Conservation (phyloP, 2,797 vertebrate genomes). For the Xerus rutilus region DNA sequence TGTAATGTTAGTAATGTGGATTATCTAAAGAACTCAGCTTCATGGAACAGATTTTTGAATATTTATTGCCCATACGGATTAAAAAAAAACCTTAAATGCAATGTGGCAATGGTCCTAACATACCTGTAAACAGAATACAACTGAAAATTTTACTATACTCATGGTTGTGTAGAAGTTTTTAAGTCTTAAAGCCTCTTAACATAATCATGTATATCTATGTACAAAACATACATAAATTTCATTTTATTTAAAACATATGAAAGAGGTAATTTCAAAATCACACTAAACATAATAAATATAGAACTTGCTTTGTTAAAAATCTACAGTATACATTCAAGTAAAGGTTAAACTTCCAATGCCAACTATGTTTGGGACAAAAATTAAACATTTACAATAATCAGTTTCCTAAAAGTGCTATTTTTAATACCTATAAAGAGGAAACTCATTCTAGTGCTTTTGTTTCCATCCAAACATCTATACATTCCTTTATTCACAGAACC, state of each 20-base stretch:
- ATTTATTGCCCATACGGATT: slow-evolving; percentile 86
- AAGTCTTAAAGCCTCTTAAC: slow-evolving; percentile 86
- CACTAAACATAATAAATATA: slow-evolving; percentile 90
- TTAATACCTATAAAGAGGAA: slow-evolving; percentile 81
- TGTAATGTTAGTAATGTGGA: slow-evolving; percentile 38
- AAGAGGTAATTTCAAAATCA: slow-evolving; percentile 89
- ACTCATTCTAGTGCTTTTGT: slow-evolving; percentile 79
- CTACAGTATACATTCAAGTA: slow-evolving; percentile 91
- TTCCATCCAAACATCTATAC: slow-evolving; percentile 80
- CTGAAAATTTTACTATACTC: slow-evolving; percentile 85
- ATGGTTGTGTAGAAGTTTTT: slow-evolving; percentile 77
- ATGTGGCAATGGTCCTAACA: slow-evolving; percentile 71
- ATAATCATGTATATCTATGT: slow-evolving; percentile 86
- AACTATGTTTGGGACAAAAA: slow-evolving; percentile 85
- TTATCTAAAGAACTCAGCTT: slow-evolving; percentile 64
- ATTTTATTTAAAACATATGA: slow-evolving; percentile 88
- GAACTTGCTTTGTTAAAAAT: slow-evolving; percentile 89
- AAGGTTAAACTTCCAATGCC: slow-evolving; percentile 85
- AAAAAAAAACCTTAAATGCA: slow-evolving; percentile 77
- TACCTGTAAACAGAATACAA: slow-evolving; percentile 85
- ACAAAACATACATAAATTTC: slow-evolving; percentile 89
- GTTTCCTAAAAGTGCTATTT: slow-evolving; percentile 89
- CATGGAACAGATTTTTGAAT: slow-evolving; percentile 76
- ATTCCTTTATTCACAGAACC: slow-evolving; percentile 86
- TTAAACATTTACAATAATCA: slow-evolving; percentile 84